Percentiles rank a stretch among this genome's conserved stretches.
phyloP scores from a whole-genome alignment of 2,797 vertebrate genomes.

The Dendrocincla tyrannina region DNA sequence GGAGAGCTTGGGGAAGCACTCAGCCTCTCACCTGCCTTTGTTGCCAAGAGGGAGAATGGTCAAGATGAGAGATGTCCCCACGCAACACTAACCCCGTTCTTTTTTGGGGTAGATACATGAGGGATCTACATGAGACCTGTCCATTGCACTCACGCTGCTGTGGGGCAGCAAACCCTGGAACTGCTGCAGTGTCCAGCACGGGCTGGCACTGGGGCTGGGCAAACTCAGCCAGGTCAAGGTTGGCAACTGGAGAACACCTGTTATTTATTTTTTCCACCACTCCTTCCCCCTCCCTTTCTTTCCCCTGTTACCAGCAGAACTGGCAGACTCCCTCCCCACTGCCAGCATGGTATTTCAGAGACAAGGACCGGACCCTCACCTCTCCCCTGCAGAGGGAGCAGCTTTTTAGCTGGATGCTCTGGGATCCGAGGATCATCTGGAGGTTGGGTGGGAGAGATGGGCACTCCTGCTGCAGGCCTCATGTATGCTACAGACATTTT shows the following conservation, averaged over 20 bases:
- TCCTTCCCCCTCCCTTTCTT: not conserved
- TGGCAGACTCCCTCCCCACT: not conserved
- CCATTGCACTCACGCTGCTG: fast-evolving
- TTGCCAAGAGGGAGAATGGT: not conserved
- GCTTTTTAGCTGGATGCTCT: not conserved
- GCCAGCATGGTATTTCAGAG: not conserved
- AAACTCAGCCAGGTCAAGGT: not conserved
- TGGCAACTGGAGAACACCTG: not conserved
- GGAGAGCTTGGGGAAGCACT: not conserved
- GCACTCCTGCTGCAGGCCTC: not conserved
- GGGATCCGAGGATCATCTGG: not conserved
- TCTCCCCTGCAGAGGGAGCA: not conserved
- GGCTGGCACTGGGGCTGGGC: not conserved
- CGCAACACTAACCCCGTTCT: not conserved
- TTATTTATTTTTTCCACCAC: fast-evolving
- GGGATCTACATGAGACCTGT: not conserved
- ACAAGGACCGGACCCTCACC: not conserved
- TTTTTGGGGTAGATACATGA: not conserved
- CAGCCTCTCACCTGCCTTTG: not conserved
- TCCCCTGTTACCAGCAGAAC: not conserved
- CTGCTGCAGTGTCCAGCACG: not conserved
- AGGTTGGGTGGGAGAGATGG: not conserved
- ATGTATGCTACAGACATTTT: not conserved
- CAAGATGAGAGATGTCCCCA: not conserved
- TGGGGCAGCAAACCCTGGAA: not conserved